Percentiles rank a stretch among this genome's conserved stretches.
Evolutionary conservation across 2,888 invertebrate species (phyloP).

Genomic region (Leptinotarsa rubiginosa): DNA sequence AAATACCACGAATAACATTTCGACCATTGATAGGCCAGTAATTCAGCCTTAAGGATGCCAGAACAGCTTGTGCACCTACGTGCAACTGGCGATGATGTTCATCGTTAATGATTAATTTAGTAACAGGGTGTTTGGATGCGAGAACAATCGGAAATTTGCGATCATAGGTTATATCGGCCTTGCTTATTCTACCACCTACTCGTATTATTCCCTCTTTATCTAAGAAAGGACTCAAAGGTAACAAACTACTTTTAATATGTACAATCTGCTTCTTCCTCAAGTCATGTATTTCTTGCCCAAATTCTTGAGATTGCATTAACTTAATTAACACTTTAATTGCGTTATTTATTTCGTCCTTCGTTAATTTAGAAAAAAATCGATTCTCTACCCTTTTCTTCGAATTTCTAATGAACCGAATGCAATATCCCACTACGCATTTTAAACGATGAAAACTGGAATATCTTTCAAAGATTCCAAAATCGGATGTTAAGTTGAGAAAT

Average conservation of each 20-base stretch:
- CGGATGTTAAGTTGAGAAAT: not conserved
- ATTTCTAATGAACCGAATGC: not conserved
- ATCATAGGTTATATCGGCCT: constrained; percentile 20
- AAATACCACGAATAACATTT: constrained; percentile 23
- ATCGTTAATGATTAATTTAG: constrained; percentile 35
- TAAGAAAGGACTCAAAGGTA: constrained; percentile 22
- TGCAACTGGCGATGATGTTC: constrained; percentile 42
- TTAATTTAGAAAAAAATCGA: not conserved
- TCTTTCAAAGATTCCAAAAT: constrained; percentile 12
- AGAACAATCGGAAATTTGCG: constrained; percentile 27
- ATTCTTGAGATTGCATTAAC: constrained; percentile 2
- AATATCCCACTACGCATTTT: constrained; percentile 13
- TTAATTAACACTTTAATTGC: not conserved
- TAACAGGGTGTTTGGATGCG: constrained; percentile 7
- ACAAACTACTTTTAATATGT: constrained; percentile 7
- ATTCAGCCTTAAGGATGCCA: constrained; percentile 33
- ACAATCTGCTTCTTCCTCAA: constrained; percentile 1
- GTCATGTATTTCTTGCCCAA: constrained; percentile 4
- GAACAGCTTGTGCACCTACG: constrained; percentile 41
- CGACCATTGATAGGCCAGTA: constrained; percentile 42
- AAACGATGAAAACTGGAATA: constrained; percentile 3
- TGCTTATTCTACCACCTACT: constrained; percentile 30
- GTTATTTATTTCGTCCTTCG: not conserved
- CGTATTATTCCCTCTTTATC: constrained; percentile 27
- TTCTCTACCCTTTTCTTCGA: not conserved